Base-by-base conservation (phyloP, 2,888 invertebrate species). In the Oscheius sp. region DNA sequence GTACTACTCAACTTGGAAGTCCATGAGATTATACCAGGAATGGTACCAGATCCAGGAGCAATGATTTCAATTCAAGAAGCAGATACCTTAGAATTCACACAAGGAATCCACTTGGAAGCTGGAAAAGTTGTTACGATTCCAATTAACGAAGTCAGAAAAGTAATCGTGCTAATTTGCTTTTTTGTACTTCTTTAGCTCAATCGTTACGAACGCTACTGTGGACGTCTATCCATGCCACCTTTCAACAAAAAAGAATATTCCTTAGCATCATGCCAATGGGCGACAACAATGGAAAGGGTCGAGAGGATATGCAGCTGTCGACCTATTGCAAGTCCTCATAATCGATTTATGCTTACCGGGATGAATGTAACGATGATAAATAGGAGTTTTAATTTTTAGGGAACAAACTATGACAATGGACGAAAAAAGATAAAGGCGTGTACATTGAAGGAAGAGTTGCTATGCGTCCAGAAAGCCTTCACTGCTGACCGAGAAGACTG, bases 91-190 rank as follows among this genome's bases (percentile, higher is more conserved):
- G 78, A 75, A 4, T 82, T 73, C 62, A 69, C 76, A 0, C 80
- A 82, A 65, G 82, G 82, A 45, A 81, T 82, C 36, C 82, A 82
- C 68, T 45, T 82, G 41, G 82, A 82, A 63, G 77, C 81, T 1
- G 82, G 82, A 9, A 82, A 82, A 67, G 74, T 77, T 1, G 82
- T 82, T 20, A 78, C 80, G 9, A 82, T 82, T 59, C 82, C 82
- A 1, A 80, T 82, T 22, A 82, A 82, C 26, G 82, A 82, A 57
- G 76, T 82, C 30, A 38, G 82, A 66, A 75, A 78, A 63, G 71
- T 73, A 14, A 1, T 45, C 17, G 28, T 3, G n/a, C 41, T 12
- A 41, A 12, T 12, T 20, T 41, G 4, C 4, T 41, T 17, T 2
- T 12, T 6, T 30, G 9, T 12, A n/a, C n/a, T 32, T 61, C 17